Percentiles rank a stretch among this genome's conserved stretches.
Evolutionary conservation across 1,140 invertebrate species (phyloP).

Genomic region (Meloidogyne exigua): DNA sequence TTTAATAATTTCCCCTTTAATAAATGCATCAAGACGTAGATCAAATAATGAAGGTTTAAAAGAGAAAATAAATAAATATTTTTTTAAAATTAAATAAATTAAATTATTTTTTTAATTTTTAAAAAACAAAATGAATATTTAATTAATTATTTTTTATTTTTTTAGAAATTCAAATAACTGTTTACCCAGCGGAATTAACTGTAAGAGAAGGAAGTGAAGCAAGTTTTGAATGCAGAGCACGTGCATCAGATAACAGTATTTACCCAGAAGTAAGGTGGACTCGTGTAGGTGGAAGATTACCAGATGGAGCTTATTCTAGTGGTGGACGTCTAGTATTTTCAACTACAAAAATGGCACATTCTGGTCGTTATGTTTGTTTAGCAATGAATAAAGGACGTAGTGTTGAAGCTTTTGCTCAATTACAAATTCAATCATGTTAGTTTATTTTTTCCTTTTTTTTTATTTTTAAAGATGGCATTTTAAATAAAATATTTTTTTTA

Average conservation of each 20-base stretch:
- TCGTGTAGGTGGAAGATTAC: constrained; percentile 57
- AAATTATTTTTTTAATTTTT: too few species aligned
- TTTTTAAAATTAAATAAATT: too few species aligned
- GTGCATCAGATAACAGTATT: constrained; percentile 50
- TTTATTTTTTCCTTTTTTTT: background rate
- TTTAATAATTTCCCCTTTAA: background rate
- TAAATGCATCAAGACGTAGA: background rate
- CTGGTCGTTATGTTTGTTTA: constrained; percentile 60
- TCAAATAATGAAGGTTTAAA: background rate
- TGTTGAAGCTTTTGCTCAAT: constrained; percentile 56
- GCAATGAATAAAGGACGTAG: constrained; percentile 56
- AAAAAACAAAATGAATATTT: too few species aligned
- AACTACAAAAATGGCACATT: constrained; percentile 26
- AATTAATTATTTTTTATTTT: background rate
- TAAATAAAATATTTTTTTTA: too few species aligned
- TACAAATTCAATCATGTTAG: constrained; percentile 54
- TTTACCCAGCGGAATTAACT: constrained; percentile 58
- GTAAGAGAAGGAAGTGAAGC: constrained; percentile 61
- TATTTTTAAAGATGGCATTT: too few species aligned
- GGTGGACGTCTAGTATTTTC: constrained; percentile 50
- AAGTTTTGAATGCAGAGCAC: constrained; percentile 59
- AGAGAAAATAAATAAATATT: background rate
- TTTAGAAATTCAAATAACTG: constrained; percentile 61
- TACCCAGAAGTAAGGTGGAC: constrained; percentile 60
- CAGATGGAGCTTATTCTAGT: constrained; percentile 46